These are phyloP conservation scores for Pomatostomus ruficeps DNA, from an alignment of 2,113 vertebrate genomes.

Conservation along the genomic window DNA sequence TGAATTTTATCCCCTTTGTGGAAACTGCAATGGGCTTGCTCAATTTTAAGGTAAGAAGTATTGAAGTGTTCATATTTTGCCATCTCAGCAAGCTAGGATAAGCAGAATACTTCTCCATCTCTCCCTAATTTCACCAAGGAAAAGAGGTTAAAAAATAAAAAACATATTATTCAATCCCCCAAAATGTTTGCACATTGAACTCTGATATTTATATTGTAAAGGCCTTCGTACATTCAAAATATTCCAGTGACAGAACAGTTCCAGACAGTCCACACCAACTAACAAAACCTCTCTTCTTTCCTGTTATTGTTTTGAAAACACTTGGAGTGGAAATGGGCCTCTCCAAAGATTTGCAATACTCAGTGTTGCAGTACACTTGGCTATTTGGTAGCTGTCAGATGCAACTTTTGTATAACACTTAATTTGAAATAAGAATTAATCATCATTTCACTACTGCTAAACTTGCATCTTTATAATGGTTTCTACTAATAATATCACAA, in stretches of 20 bases:
- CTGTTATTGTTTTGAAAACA: not conserved
- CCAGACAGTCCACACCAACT: not conserved
- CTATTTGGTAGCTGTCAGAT: not conserved
- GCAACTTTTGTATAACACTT: not conserved
- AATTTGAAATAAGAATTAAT: not conserved
- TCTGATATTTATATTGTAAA: not conserved
- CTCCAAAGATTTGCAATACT: not conserved
- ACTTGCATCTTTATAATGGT: not conserved
- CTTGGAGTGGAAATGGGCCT: not conserved
- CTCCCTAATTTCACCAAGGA: not conserved
- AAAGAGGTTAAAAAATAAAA: not conserved
- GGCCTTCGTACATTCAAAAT: not conserved
- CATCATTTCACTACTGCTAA: not conserved
- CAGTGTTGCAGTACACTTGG: not conserved
- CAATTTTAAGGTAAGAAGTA: conserved; percentile 93
- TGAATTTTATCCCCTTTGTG: conserved; percentile 97
- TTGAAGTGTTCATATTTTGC: conserved; percentile 38
- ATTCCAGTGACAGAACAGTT: not conserved
- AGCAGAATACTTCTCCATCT: not conserved
- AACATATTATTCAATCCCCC: not conserved
- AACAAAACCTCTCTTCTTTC: not conserved
- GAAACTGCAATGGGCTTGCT: conserved; percentile 96
- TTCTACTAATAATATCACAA: not conserved
- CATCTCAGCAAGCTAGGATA: not conserved
- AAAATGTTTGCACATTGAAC: not conserved